phyloP scores from a whole-genome alignment of 2,113 vertebrate species.

The Alectura lathami region DNA sequence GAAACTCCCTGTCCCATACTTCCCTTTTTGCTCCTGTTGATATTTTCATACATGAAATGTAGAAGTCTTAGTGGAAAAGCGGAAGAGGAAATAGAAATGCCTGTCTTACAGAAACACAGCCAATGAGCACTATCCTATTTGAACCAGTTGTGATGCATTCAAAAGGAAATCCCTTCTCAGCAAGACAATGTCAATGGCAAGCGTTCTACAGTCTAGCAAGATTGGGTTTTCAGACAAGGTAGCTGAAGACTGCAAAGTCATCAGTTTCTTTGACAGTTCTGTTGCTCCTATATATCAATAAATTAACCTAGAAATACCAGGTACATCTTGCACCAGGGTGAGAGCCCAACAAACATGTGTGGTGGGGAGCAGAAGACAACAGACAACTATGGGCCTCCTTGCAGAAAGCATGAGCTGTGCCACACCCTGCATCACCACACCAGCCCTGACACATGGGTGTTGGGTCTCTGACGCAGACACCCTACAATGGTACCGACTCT shows the following conservation, averaged over 20 bases:
- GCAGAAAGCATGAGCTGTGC: accelerated
- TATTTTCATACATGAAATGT: neutral
- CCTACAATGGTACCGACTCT: too few species aligned
- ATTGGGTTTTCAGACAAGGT: neutral
- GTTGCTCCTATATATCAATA: neutral
- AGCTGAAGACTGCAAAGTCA: neutral
- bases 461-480: accelerated
- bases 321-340: neutral
- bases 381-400: accelerated
- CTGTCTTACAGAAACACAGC: neutral
- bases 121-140: neutral
- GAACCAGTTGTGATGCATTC: neutral
- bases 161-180: neutral
- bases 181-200: neutral
- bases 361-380: neutral
- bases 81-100: neutral
- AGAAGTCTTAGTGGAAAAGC: neutral
- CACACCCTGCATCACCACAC: accelerated
- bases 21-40: neutral
- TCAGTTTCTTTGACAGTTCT: neutral
- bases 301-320: neutral
- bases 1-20: neutral
- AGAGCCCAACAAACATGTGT: accelerated
- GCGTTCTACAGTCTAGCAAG: neutral
- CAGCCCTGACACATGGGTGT: accelerated